Base-by-base conservation (phyloP, 2,888 invertebrate species). In the Sinohyriopsis cumingii region DNA sequence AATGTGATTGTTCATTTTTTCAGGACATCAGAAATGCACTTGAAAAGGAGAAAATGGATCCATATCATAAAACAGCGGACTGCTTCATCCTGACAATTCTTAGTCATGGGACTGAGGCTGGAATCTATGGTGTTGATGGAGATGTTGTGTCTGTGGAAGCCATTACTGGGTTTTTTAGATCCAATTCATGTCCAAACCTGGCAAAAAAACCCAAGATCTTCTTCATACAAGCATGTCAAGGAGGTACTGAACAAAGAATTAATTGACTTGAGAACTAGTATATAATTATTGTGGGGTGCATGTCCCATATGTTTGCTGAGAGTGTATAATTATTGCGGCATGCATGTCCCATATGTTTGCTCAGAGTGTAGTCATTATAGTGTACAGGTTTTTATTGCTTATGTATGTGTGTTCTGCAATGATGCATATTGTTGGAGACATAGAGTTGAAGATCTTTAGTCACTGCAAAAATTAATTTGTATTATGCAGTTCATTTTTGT, bases 221-320 rank as follows among this genome's bases (percentile, higher is more conserved):
- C 61, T 78, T 84, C 59, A 77, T 84, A 1, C 84, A 84, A 67
- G 81, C 84, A 2, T 84, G 84, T 67, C 75, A 82, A 67, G 82
- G 82, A 76, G 78, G 84, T 82, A 74, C 56, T 67, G 70, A 57
- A 9, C 45, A 54, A 19, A 54, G 1, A 12, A 3, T 57, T 12
- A 2, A 45, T 45, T 45, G 15, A 15, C 15, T 45, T 45, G 12
- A 45, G 0, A 45, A 45, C 12, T 12, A 45, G 45, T 15, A 2
- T 45, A 15, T 45, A 15, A 45, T 15, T 15, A 12, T 45, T 45
- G 45, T 15, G 12, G 45, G 45, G 45, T 45, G 45, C 45, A 45
- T 45, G 12, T 15, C 12, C 12, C 3, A 3, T 45, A 45, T 45
- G 45, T 45, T 45, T 45, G 45, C 45, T 45, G 45, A 45, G 45